Evolutionary conservation across 2,797 vertebrate genomes (phyloP).

Genomic region (Bovichtus diacanthus): DNA sequence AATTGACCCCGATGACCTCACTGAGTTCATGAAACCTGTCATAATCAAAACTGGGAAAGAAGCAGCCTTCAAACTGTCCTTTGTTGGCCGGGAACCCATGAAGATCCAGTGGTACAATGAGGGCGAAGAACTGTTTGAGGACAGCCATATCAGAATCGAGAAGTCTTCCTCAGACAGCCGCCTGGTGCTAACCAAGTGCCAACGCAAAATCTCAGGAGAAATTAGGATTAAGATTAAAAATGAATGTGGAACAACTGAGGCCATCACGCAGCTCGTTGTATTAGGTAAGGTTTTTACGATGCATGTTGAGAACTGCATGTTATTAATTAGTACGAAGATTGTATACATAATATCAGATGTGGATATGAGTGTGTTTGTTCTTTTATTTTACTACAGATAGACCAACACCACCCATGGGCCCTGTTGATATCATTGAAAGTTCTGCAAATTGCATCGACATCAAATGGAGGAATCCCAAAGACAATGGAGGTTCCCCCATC

Average conservation of each 20-base stretch:
- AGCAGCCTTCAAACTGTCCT: conserved; percentile 85
- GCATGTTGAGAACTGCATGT: not conserved
- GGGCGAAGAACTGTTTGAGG: conserved; percentile 82
- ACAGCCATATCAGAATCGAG: conserved; percentile 82
- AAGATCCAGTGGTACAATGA: conserved; percentile 90
- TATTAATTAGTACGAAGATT: not conserved
- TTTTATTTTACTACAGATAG: conserved; percentile 83
- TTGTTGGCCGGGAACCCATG: conserved; percentile 87
- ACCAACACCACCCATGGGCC: conserved; percentile 88
- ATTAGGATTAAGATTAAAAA: conserved; percentile 91
- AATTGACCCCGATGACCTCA: conserved; percentile 83
- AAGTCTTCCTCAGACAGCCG: conserved; percentile 79
- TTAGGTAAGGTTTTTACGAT: conserved; percentile 80
- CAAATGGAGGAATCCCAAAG: conserved; percentile 88
- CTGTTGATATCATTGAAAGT: conserved; percentile 86
- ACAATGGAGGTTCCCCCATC: conserved; percentile 88
- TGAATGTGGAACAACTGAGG: conserved; percentile 85
- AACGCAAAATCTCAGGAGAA: conserved; percentile 87
- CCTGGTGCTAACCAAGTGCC: conserved; percentile 85
- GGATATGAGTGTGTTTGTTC: not conserved
- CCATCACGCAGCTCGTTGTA: conserved; percentile 85
- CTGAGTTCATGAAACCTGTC: conserved; percentile 84
- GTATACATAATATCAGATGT: not conserved
- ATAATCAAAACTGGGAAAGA: conserved; percentile 88
- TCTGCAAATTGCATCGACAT: conserved; percentile 84